Evolutionary conservation across 1,140 invertebrate species (phyloP).

Genomic region (Lepidurus couesii): DNA sequence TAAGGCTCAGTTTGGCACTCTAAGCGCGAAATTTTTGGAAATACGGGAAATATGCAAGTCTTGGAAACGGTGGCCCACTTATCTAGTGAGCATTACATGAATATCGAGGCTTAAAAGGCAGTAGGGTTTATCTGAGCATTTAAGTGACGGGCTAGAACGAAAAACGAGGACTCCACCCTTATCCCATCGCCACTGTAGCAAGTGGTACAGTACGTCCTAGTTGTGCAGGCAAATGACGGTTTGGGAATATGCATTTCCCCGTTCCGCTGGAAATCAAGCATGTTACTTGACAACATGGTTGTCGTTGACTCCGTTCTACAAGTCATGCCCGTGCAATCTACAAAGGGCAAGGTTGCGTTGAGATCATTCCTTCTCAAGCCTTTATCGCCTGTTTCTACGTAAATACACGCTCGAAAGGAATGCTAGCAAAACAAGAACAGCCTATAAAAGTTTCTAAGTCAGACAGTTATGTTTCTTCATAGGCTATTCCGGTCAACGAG

Average conservation of each 20-base stretch:
- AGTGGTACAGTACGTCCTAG: background rate
- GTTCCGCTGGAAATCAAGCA: conserved; percentile 3
- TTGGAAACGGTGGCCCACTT: background rate
- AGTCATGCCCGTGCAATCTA: background rate
- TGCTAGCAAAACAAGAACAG: no score
- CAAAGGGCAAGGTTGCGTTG: background rate
- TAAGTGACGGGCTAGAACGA: background rate
- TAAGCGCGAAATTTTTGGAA: background rate
- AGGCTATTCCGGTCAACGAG: no score
- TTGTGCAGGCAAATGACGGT: background rate
- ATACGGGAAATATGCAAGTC: background rate
- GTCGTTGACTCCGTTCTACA: background rate
- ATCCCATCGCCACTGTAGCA: background rate
- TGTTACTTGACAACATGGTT: background rate
- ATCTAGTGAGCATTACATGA: background rate
- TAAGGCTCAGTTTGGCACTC: background rate
- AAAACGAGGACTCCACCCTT: background rate
- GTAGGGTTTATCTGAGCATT: background rate
- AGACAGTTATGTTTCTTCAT: no score
- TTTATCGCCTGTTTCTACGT: no score
- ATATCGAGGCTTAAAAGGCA: background rate
- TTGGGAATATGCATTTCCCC: conserved; percentile 8
- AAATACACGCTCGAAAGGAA: no score
- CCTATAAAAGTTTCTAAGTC: no score
- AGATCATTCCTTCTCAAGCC: no score